These are phyloP conservation scores for Apoda limacodes DNA, from an alignment of 2,888 invertebrate species.

Conservation along the genomic window DNA sequence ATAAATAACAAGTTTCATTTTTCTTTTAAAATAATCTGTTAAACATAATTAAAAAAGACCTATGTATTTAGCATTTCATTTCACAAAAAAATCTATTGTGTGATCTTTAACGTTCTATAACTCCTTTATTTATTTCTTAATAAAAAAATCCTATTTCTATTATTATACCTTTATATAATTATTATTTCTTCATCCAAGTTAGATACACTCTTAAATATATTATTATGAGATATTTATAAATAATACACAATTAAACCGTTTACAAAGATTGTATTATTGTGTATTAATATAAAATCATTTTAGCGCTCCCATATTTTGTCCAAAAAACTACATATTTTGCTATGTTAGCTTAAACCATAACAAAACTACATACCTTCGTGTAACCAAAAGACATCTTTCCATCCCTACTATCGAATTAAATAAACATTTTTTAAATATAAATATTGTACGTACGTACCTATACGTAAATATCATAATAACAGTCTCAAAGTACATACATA, in stretches of 20 bases:
- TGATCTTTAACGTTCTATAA: conserved; percentile 56
- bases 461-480: conserved; percentile 63
- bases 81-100: conserved; percentile 50
- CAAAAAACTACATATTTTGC: conserved; percentile 24
- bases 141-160: conserved; percentile 69
- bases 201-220: no score
- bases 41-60: conserved; percentile 57
- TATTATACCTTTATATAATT: conserved; percentile 66
- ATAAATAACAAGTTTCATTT: conserved; percentile 68
- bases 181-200: conserved; percentile 26
- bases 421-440: conserved; percentile 58
- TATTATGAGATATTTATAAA: no score
- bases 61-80: conserved; percentile 46
- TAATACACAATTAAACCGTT: no score
- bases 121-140: conserved; percentile 64
- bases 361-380: conserved; percentile 16
- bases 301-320: conserved; percentile 27
- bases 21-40: conserved; percentile 60
- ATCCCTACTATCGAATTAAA: conserved; percentile 58
- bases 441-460: conserved; percentile 65
- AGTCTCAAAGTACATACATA: conserved; percentile 69
- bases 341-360: conserved; percentile 27
- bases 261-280: no score
- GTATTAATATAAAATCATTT: conserved; percentile 22
- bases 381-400: conserved; percentile 37